Evolutionary conservation across 2,797 vertebrate species (phyloP).

Genomic region (Psittacula echo): DNA sequence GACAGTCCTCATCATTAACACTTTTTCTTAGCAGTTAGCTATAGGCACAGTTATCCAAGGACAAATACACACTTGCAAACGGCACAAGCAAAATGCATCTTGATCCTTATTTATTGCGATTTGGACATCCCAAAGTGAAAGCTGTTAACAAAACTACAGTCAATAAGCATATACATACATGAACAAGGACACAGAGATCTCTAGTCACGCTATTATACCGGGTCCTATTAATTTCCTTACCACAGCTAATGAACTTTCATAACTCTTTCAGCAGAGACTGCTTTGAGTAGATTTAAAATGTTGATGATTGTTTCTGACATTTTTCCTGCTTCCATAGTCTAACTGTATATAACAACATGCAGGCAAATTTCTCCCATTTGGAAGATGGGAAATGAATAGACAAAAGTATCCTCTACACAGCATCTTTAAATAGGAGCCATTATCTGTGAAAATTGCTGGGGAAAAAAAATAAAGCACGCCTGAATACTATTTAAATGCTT

Average conservation of each 20-base stretch:
- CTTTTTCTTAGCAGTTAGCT: not conserved
- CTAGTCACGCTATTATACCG: not conserved
- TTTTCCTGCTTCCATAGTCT: not conserved
- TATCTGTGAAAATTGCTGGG: slow-evolving; percentile 11
- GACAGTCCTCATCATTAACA: not conserved
- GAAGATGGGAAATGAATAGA: slow-evolving; percentile 13
- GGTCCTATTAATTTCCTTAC: not conserved
- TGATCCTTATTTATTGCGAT: slow-evolving; percentile 13
- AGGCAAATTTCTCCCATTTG: not conserved
- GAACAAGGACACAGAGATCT: not conserved
- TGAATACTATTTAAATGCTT: not conserved
- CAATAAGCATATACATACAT: not conserved
- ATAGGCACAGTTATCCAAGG: not conserved
- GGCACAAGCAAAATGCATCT: not conserved
- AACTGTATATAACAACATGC: not conserved
- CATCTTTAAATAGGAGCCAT: slow-evolving; percentile 38
- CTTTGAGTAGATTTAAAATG: not conserved
- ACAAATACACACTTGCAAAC: not conserved
- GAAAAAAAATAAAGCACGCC: not conserved
- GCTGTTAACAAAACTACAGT: not conserved
- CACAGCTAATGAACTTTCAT: not conserved
- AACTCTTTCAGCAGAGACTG: not conserved
- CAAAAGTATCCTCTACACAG: slow-evolving; percentile 19
- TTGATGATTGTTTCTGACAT: not conserved
- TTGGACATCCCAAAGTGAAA: not conserved